Base-by-base conservation (phyloP, 2,113 vertebrate genomes). In the Sturnira hondurensis region DNA sequence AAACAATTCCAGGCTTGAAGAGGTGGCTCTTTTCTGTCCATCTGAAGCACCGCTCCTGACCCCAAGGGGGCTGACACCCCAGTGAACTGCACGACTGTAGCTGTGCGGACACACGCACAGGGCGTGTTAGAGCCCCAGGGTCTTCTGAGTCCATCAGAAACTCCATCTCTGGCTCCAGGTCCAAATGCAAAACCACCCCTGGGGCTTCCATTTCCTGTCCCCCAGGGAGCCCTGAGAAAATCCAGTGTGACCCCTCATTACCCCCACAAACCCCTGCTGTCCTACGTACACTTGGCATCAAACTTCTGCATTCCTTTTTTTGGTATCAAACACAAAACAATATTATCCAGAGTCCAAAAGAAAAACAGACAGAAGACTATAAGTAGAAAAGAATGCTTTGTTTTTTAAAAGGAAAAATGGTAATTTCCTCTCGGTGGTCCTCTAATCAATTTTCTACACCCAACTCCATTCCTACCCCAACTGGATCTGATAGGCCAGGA, bases 1-100 rank as follows among this genome's bases (percentile, higher is more conserved):
- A 67, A 96, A 33, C 24, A 47, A 88, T 38, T 50, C 71, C 65
- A 33, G 78, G 52, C 50, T 33, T 76, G 45, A 50, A 87, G 73
- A 96, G 45, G 65, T 19, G 47, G 65, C 52, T 20, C 1, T 71
- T 84, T 58, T 22, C 16, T 2, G 31, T 81, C 6, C 19, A 13
- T n/a, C 50, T 15, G 56, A 82, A 78, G 84, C 36, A 52, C 41
- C 2, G 15, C 41, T n/a, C 65, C 84, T 74, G 80, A 78, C 67
- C 80, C 36, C 12, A 43, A 7, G 65, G 52, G 52, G 31, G 47
- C 56, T 22, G 54, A 61, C 33, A 54, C 41, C 13, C 8, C 10
- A 7, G 47, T 0, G 20, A 5, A 22, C 3, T 11, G 19, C 4
- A n/a, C 28, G 67, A 52, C 54, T 81, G 33, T 0, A 0, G 14